phyloP scores from a whole-genome alignment of 2,888 invertebrate genomes.

The Lordiphosa andalusiaca region DNA sequence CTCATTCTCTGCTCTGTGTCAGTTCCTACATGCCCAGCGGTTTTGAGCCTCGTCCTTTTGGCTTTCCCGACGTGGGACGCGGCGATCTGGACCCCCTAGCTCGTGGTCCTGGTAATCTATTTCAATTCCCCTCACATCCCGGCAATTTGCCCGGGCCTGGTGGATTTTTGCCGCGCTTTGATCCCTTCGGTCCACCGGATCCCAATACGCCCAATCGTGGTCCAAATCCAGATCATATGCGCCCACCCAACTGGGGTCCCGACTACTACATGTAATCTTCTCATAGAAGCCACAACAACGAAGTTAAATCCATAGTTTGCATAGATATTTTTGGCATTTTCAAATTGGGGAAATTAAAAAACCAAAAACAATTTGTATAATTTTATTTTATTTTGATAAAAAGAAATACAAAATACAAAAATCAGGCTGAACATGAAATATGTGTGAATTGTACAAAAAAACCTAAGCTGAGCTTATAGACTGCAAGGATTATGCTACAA shows the following conservation, averaged over 20 bases:
- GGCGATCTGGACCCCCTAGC: constrained; percentile 90
- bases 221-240: constrained; percentile 86
- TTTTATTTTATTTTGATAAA: constrained; percentile 50
- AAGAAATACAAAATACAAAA: constrained; percentile 41
- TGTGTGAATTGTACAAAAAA: constrained; percentile 35
- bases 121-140: constrained; percentile 58
- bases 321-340: neutral
- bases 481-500: constrained; percentile 17
- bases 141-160: constrained; percentile 22
- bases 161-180: constrained; percentile 81
- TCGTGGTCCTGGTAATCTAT: constrained; percentile 79
- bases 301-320: constrained; percentile 38
- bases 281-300: neutral
- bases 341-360: too few species aligned
- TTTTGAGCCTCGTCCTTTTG: constrained; percentile 69
- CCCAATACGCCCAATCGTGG: constrained; percentile 78
- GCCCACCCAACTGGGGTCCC: constrained; percentile 83
- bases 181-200: constrained; percentile 89
- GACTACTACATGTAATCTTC: constrained; percentile 75
- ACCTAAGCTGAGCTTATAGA: constrained; percentile 37
- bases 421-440: constrained; percentile 24
- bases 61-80: constrained; percentile 83
- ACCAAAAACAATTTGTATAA: constrained; percentile 15
- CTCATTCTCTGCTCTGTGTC: neutral
- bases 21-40: constrained; percentile 47